Evolutionary conservation across 2,797 vertebrate species (phyloP).

Genomic region (Echeneis naucrates): DNA sequence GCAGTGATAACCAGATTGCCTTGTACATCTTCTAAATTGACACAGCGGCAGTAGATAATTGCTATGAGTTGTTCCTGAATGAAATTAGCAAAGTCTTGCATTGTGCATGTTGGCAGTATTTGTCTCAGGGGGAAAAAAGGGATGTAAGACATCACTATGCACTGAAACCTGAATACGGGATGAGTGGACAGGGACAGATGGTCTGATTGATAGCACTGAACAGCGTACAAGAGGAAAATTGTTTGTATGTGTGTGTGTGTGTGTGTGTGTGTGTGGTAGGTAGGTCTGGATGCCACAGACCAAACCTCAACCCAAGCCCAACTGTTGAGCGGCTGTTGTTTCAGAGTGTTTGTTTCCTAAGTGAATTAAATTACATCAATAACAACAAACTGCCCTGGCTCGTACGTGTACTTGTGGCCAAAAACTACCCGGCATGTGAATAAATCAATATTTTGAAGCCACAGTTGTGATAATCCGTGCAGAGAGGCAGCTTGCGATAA

Average conservation of each 20-base stretch:
- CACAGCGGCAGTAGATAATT: slow-evolving; percentile 45
- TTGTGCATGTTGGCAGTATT: slow-evolving; percentile 14
- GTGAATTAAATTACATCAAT: slow-evolving; percentile 40
- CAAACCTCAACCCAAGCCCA: slow-evolving; percentile 34
- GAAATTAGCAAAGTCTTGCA: slow-evolving; percentile 34
- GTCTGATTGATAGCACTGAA: slow-evolving; percentile 60
- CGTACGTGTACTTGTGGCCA: slow-evolving; percentile 26
- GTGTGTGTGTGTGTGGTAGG: slow-evolving; percentile 15
- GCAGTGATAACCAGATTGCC: slow-evolving; percentile 36
- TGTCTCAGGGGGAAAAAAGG: slow-evolving; percentile 22
- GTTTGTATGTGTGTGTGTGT: slow-evolving; percentile 19
- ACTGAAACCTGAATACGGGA: slow-evolving; percentile 43
- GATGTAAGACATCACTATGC: slow-evolving; percentile 31
- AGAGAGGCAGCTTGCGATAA: slow-evolving; percentile 30
- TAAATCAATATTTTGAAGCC: slow-evolving; percentile 66
- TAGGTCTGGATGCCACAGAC: slow-evolving; percentile 15
- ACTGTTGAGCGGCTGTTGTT: slow-evolving; percentile 9
- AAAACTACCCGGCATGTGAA: slow-evolving; percentile 19
- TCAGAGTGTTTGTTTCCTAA: slow-evolving; percentile 31
- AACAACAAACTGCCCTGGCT: slow-evolving; percentile 12
- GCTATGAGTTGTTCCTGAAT: slow-evolving; percentile 23
- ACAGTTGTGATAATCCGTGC: slow-evolving; percentile 48
- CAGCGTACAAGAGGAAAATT: slow-evolving; percentile 30
- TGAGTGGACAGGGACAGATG: slow-evolving; percentile 59
- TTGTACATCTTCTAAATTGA: slow-evolving; percentile 51